A percentile compares a stretch with the other conserved stretches of the same genome.
These are phyloP conservation scores for Sapajus apella DNA, from an alignment of 2,113 vertebrate species.

Conservation along the genomic window DNA sequence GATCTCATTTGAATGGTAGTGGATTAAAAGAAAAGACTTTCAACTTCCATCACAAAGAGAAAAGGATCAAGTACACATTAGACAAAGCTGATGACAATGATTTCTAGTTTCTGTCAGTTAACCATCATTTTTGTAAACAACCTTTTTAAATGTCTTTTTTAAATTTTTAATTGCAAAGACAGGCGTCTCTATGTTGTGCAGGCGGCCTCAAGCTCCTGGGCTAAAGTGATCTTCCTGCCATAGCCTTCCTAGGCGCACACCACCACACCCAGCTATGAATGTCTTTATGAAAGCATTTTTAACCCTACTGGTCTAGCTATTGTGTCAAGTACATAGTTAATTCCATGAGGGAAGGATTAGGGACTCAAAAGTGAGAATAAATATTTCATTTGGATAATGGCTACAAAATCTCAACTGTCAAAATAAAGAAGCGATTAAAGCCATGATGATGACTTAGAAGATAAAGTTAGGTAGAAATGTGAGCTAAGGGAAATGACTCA, in stretches of 20 bases:
- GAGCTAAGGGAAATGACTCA: conserved; percentile 49
- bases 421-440: conserved; percentile 54
- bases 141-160: neutral
- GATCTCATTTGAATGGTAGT: neutral
- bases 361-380: conserved; percentile 55
- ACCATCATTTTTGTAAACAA: conserved; percentile 43
- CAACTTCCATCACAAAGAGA: neutral
- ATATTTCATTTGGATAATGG: conserved; percentile 62
- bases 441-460: conserved; percentile 48
- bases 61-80: neutral
- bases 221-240: neutral
- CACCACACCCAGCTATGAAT: neutral
- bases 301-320: neutral
- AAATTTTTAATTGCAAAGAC: neutral
- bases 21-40: neutral
- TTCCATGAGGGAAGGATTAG: conserved; percentile 30
- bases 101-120: conserved; percentile 48
- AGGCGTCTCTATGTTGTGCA: neutral
- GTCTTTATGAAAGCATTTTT: conserved; percentile 13
- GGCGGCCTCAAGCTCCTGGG: neutral
- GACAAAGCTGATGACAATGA: neutral
- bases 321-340: neutral
- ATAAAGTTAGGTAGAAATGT: neutral
- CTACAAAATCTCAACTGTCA: conserved; percentile 47
- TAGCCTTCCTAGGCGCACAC: neutral